Base-by-base conservation (phyloP, 2,113 vertebrate species). In the Dipodomys ordii region DNA sequence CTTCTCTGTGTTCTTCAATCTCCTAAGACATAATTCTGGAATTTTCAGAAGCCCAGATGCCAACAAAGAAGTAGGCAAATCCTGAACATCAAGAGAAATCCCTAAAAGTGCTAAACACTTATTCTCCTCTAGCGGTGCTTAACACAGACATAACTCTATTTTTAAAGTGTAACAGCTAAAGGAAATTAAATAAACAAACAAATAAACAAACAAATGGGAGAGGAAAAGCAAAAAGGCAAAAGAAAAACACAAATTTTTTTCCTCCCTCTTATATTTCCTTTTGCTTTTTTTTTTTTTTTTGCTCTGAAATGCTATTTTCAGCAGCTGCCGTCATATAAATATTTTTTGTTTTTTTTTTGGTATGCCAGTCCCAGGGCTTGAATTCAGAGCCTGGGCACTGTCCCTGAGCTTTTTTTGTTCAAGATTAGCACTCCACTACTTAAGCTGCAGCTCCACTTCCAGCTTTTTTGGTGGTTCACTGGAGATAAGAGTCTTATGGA, bases 301-400 rank as follows among this genome's bases (percentile, higher is more conserved):
- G 98, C 98, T 98, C 98, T 97, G 97, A 98, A 98, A 98, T 93
- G 98, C 98, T 99, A 98, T 99, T 99, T 99, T 98, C 98, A 98
- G 98, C 98, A 98, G 98, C 96, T 98, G 98, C 98, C 98, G 98
- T 98, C 98, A 98, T 99, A 98, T 98, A 98, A 98, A 98, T 99
- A 99, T 98, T 98, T 98, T 98, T 98, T 98, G 98, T 98, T 98
- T 98, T 98, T 57, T 18, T 4, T 57, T 39, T 39, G 39, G 39
- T 39, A 13, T 57, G 53, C 53, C 53, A 2, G 53, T 57, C 53
- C 15, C 19, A 16, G 53, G 53, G 53, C 53, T 57, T 57, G 53
- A 57, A 57, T 13, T 57, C 53, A 57, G 53, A 57, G 53, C 53
- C 53, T 57, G 53, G 53, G 15, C 53, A 57, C 53, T 57, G 53